Base-by-base conservation (phyloP, 53 echinoderm and acorn worm species). In the Crossaster papposus region DNA sequence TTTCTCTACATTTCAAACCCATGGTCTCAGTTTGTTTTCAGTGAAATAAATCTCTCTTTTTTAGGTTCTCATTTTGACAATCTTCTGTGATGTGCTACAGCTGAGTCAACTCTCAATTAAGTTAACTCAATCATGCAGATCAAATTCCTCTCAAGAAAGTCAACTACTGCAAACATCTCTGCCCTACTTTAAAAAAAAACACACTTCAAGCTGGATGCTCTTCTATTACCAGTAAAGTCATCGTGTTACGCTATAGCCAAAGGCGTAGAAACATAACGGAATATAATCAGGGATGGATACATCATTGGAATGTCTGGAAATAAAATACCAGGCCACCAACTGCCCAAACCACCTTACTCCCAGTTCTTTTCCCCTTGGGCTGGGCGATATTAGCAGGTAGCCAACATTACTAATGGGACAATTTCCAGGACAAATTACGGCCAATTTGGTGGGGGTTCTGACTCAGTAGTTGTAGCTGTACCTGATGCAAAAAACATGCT, bases 341-440 rank as follows among this genome's bases (percentile, higher is more conserved):
- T 22, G 30, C 15, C 30, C 20, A 68, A 83, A 37, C 71, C 72
- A 26, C 70, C 71, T 29, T 58, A 44, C 17, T 70, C 50, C 15
- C 13, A 10, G 70, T 70, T 29, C 70, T 70, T 83, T 83, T 6
- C 51, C 83, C 83, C 83, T 30, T 5, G 83, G 71, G 83, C 26
- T 70, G 38, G 38, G 71, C 28, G 20, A 51, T 71, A 38, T 51
- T 68, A 51, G 51, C 64, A 14, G 37, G 37, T 55, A 13, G 70
- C 71, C 36, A 54, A 71, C 50, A 51, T 51, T 18, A 68, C 53
- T 83, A 83, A 83, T 83, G 83, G 83, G 83, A 14, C 83, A 71
- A 83, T 83, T 83, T 71, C 72, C 83, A 68, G n/a, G 23, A 83
- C 71, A 44, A 83, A 83, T 83, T 83, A 83, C 15, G 24, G 71